These are phyloP conservation scores for Andrena chrysosceles DNA, from an alignment of 2,888 invertebrate genomes.

Conservation along the genomic window DNA sequence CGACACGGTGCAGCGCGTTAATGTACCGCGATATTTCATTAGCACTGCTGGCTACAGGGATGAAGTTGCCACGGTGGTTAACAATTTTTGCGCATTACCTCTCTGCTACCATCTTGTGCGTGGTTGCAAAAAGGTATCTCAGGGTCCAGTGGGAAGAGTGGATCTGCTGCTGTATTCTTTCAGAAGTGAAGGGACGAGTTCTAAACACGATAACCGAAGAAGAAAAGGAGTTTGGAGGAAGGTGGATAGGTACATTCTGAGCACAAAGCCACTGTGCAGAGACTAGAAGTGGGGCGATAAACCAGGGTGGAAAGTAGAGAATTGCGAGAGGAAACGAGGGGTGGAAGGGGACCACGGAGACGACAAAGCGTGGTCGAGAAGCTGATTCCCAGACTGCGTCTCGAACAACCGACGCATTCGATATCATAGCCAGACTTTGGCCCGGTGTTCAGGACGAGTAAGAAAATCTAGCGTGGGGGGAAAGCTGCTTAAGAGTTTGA, in stretches of 20 bases:
- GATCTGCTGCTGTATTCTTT: neutral
- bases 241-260: no score
- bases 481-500: slow-evolving; percentile 57
- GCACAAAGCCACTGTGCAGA: no score
- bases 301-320: no score
- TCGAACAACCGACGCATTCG: slow-evolving; percentile 51
- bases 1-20: slow-evolving; percentile 54
- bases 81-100: slow-evolving; percentile 44
- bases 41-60: slow-evolving; percentile 28
- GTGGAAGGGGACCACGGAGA: neutral
- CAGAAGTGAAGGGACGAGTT: neutral
- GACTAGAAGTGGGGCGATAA: neutral
- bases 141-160: neutral
- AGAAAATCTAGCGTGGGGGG: slow-evolving; percentile 52
- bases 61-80: slow-evolving; percentile 9
- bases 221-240: no score
- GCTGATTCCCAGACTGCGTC: slow-evolving; percentile 60
- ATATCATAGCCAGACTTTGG: slow-evolving; percentile 61
- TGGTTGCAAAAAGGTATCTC: neutral
- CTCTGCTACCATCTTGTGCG: neutral
- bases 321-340: no score
- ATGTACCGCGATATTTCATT: slow-evolving; percentile 72
- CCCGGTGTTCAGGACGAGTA: slow-evolving; percentile 38
- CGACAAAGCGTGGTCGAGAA: slow-evolving; percentile 6
- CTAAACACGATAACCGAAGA: no score